Base-by-base conservation (phyloP, 2,888 invertebrate genomes). In the Eristalis pertinax region DNA sequence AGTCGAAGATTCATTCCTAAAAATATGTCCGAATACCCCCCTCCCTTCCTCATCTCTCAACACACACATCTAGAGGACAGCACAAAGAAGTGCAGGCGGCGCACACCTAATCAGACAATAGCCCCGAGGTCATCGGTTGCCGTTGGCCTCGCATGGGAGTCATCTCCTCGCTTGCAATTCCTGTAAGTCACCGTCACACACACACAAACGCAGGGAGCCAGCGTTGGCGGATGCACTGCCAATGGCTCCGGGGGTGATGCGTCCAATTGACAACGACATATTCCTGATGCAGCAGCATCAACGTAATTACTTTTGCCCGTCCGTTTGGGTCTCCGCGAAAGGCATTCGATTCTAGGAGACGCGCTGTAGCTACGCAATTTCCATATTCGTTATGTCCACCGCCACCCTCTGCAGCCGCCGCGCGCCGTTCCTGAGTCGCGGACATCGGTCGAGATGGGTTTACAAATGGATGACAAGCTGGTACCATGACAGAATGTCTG, bases 261-360 rank as follows among this genome's bases (percentile, higher is more conserved):
- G 60, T 84, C 65, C 82, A 86, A 83, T 80, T 84, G 84, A 87
- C 84, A 84, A 87, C 26, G 26, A 87, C 75, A 67, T 83, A 79
- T 87, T 64, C 83, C 73, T 76, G 63, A 78, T 81, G 74, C 58
- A 56, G 24, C 19, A 35, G 62, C 43, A 70, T 15, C 72, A 65
- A 24, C 65, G 75, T 86, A 86, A 75, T 82, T 86, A 86, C 74
- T 72, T 72, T 86, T 82, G 69, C 77, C 56, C 35, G 69, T 70
- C 65, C 74, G 56, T 67, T n/a, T 74, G 79, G 65, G 58, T 77
- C 38, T 69, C 43, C 65, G 73, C 74, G 70, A 41, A 15, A 82
- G 74, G 67, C 74, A 82, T 82, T 82, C 69, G 82, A 86, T 86
- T 86, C 74, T 60, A 70, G 78, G 67, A 77, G 81, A 78, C 78